Conservation (phyloP, 2,888 invertebrate species). For the Ptilodon capucinus region DNA sequence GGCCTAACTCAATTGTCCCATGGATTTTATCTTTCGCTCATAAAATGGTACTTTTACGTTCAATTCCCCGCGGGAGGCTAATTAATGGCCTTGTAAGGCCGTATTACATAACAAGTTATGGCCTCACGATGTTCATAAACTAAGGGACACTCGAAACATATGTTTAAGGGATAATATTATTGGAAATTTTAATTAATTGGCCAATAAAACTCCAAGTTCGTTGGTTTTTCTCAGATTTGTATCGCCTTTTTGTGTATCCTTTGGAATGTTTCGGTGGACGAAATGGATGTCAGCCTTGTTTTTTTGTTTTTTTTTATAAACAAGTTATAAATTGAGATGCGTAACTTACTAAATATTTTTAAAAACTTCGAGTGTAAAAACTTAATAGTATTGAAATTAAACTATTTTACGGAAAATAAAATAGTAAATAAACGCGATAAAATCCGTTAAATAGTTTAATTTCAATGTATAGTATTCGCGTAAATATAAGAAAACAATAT, state of each 20-base stretch:
- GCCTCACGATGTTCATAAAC: conserved; percentile 54
- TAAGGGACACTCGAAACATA: conserved; percentile 58
- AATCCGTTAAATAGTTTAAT: no score
- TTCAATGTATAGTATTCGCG: no score
- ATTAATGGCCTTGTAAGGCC: conserved; percentile 68
- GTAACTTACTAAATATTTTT: no score
- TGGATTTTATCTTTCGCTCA: conserved; percentile 56
- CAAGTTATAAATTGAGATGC: neutral
- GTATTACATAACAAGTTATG: conserved; percentile 67
- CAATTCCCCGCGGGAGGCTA: conserved; percentile 56
- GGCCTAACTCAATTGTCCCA: conserved; percentile 39
- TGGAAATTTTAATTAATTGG: conserved; percentile 61
- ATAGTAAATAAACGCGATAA: no score
- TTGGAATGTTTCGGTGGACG: conserved; percentile 3
- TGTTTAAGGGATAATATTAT: conserved; percentile 69
- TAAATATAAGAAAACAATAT: no score
- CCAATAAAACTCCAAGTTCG: conserved; percentile 43
- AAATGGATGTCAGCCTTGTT: conserved; percentile 13
- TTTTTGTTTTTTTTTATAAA: conserved; percentile 6
- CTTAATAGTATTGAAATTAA: no score
- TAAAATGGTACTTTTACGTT: conserved; percentile 64
- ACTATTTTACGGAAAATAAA: no score
- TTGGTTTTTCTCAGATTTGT: conserved; percentile 34
- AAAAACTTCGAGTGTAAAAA: no score
- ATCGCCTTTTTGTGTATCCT: conserved; percentile 18